Conservation (phyloP, 2,888 invertebrate genomes). For the Ferrisia virgata region DNA sequence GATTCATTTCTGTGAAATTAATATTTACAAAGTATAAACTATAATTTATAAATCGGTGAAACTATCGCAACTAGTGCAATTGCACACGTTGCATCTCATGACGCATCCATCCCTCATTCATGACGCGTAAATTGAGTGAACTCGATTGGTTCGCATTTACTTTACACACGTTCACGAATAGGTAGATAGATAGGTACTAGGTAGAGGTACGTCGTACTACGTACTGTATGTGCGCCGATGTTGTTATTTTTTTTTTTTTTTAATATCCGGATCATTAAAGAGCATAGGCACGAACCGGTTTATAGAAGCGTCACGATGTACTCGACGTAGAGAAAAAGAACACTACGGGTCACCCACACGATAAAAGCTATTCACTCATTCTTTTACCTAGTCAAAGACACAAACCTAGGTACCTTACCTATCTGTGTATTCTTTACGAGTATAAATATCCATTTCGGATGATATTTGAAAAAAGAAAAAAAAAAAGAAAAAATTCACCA, state of each 20-base stretch:
- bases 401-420: too few relatives aligned
- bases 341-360: slow-evolving; percentile 27
- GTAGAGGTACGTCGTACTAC: too few relatives aligned
- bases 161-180: slow-evolving; percentile 8
- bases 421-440: neutral
- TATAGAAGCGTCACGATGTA: slow-evolving; percentile 9
- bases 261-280: slow-evolving; percentile 24
- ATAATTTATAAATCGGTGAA: too few relatives aligned
- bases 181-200: too few relatives aligned
- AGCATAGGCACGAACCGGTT: slow-evolving; percentile 29
- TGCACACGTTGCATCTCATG: neutral
- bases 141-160: neutral
- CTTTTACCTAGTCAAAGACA: neutral
- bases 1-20: too few relatives aligned
- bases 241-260: too few relatives aligned
- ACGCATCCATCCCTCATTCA: neutral
- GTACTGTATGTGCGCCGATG: too few relatives aligned
- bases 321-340: neutral
- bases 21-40: too few relatives aligned
- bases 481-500: too few relatives aligned
- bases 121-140: neutral
- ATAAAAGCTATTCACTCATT: neutral
- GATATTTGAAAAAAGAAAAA: neutral
- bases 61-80: too few relatives aligned
- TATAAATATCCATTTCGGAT: too few relatives aligned